A percentile compares a stretch with the other conserved stretches of the same genome.
Conservation (phyloP, 2,888 invertebrate species). For the Cantharis flavilabris region DNA sequence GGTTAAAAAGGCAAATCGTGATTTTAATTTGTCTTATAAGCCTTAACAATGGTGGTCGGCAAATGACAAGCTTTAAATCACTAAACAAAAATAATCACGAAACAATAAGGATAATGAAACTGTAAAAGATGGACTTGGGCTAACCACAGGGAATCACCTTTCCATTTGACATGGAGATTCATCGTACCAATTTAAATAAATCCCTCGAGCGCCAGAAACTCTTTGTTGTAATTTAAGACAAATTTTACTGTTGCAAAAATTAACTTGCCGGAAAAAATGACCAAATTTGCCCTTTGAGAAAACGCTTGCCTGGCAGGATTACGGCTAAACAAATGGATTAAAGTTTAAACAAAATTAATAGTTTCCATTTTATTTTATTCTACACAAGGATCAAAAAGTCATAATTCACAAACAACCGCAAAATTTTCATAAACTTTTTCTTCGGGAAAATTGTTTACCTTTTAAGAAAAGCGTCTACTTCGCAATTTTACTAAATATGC, state of each 20-base stretch:
- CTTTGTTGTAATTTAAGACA: neutral
- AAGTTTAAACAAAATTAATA: neutral
- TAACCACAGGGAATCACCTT: slow-evolving; percentile 1
- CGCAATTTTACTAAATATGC: too few relatives aligned
- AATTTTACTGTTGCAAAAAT: neutral
- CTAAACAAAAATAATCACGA: neutral
- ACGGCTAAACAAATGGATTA: neutral
- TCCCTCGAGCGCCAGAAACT: slow-evolving; percentile 4
- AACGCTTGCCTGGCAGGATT: neutral
- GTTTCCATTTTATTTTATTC: neutral
- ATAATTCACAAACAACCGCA: neutral
- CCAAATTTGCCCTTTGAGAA: neutral
- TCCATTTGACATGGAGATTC: slow-evolving; percentile 3
- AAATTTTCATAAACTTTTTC: too few relatives aligned
- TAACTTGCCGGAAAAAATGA: neutral
- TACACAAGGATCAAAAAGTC: neutral
- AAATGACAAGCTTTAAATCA: neutral
- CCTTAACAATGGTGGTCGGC: neutral
- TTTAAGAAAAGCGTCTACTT: too few relatives aligned
- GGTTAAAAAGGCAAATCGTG: neutral
- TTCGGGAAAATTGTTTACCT: too few relatives aligned
- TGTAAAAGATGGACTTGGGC: neutral
- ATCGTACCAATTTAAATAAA: slow-evolving; percentile 12
- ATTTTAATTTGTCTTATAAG: neutral
- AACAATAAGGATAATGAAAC: neutral